Evolutionary conservation across 2,113 vertebrate genomes (phyloP).

Genomic region (Azemiops feae): DNA sequence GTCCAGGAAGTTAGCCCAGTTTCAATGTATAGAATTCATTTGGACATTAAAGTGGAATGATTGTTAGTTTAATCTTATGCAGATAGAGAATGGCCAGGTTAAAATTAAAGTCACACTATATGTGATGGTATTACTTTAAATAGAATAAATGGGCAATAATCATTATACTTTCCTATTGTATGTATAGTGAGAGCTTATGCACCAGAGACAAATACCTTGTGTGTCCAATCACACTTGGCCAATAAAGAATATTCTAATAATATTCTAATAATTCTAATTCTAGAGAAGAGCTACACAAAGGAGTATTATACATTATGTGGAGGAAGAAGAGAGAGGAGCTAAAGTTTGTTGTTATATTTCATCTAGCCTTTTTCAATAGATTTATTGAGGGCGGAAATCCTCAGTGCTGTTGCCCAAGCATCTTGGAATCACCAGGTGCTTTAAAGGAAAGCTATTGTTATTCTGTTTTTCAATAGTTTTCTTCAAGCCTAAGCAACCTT

Average conservation of each 20-base stretch:
- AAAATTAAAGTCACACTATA: not conserved
- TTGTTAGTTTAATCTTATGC: not conserved
- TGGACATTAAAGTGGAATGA: not conserved
- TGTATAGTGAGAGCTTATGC: no score
- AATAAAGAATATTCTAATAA: not conserved
- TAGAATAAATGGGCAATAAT: not conserved
- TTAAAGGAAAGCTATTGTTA: not conserved
- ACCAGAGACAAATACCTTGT: no score
- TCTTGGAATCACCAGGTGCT: not conserved
- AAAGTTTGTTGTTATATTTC: not conserved
- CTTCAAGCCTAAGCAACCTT: not conserved
- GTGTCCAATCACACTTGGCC: not conserved
- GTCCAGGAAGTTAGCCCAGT: not conserved
- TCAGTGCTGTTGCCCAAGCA: not conserved
- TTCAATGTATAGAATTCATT: not conserved
- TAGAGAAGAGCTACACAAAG: not conserved
- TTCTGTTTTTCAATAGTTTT: not conserved
- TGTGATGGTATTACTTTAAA: not conserved
- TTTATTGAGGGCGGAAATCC: not conserved
- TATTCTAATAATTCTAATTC: not conserved
- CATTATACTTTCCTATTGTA: not conserved
- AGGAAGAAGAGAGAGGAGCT: no score
- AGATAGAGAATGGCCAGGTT: not conserved
- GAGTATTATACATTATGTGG: not conserved
- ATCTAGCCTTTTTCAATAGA: not conserved